Percentiles rank a stretch among this genome's conserved stretches.
Evolutionary conservation across 1,140 invertebrate species (phyloP).

Genomic region (Achatina immaculata): DNA sequence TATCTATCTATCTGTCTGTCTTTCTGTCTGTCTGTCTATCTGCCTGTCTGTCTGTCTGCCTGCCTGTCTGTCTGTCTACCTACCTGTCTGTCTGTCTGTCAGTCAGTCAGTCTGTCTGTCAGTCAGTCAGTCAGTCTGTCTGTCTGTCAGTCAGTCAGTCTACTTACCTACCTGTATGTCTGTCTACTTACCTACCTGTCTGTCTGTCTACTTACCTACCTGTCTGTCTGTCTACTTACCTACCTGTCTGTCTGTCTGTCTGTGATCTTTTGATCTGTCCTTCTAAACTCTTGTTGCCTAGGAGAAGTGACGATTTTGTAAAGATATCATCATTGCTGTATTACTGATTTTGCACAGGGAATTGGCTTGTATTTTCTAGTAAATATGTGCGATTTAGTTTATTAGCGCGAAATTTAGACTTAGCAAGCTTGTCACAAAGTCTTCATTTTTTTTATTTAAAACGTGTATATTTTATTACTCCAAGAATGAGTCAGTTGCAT

Average conservation of each 20-base stretch:
- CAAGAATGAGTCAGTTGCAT: too few species aligned
- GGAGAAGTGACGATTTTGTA: background rate
- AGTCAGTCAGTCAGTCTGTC: background rate
- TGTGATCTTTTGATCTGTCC: background rate
- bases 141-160: constrained; percentile 2
- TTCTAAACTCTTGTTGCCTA: background rate
- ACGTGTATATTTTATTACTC: too few species aligned
- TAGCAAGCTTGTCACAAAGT: too few species aligned
- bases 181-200: background rate
- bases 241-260: background rate
- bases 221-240: background rate
- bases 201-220: background rate
- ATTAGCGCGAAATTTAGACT: too few species aligned
- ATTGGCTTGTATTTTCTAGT: too few species aligned
- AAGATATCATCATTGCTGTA: background rate
- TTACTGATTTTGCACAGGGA: too few species aligned
- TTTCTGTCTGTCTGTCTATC: too few species aligned
- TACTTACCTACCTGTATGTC: background rate
- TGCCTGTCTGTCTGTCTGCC: too few species aligned
- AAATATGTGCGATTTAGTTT: too few species aligned
- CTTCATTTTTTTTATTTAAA: too few species aligned
- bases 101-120: background rate
- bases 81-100: background rate
- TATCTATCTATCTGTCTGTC: background rate
- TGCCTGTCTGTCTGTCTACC: too few species aligned